phyloP scores from a whole-genome alignment of 2,888 invertebrate genomes.

The Agelastica alni region DNA sequence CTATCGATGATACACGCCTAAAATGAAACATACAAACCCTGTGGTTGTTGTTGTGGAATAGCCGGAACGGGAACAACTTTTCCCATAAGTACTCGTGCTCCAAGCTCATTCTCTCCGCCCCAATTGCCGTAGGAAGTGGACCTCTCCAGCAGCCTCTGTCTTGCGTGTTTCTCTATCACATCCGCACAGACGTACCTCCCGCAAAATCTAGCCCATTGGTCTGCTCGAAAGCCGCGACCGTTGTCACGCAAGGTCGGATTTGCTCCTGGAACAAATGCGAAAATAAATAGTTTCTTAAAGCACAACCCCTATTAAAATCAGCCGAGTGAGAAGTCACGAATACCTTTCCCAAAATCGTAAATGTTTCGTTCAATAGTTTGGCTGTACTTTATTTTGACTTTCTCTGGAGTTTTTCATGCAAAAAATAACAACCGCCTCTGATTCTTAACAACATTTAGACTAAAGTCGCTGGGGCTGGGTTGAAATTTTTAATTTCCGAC shows the following conservation, averaged over 20 bases:
- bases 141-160: conserved; percentile 62
- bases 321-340: no score
- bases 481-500: no score
- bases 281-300: no score
- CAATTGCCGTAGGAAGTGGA: conserved; percentile 61
- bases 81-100: conserved; percentile 59
- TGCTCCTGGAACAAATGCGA: conserved; percentile 63
- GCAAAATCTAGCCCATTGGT: conserved; percentile 77
- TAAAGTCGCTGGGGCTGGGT: no score
- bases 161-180: conserved; percentile 69
- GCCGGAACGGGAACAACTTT: conserved; percentile 56
- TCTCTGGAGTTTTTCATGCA: no score
- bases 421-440: no score
- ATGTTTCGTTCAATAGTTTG: no score
- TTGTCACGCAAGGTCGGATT: conserved; percentile 70
- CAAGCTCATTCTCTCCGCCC: conserved; percentile 66
- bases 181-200: conserved; percentile 73
- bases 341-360: no score
- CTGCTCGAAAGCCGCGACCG: conserved; percentile 70
- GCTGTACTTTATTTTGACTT: no score
- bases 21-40: conserved; percentile 48
- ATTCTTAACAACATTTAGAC: no score
- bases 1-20: no score
- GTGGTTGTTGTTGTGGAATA: conserved; percentile 34
- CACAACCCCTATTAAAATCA: no score